Evolutionary conservation across 2,888 invertebrate species (phyloP).

Genomic region (Diarsia mendica): DNA sequence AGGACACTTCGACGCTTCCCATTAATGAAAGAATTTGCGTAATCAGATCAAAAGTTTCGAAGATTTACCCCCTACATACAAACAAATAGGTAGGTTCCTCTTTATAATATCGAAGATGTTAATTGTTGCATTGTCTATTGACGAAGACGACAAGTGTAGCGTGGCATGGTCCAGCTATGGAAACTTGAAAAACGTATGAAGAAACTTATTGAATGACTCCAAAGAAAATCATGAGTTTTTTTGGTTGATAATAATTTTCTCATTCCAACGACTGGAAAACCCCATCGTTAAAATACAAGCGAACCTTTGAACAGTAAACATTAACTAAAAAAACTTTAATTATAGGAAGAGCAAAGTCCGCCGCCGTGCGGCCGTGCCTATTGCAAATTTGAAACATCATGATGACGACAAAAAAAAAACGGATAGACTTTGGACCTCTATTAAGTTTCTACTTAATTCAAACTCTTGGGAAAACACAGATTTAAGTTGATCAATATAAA

Average conservation of each 20-base stretch:
- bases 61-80: too few species aligned
- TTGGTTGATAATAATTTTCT: neutral
- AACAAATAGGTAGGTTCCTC: too few species aligned
- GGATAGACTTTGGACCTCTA: neutral
- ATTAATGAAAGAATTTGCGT: too few species aligned
- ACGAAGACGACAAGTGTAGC: neutral
- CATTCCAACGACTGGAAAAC: neutral
- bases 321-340: neutral
- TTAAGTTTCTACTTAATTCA: neutral
- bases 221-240: neutral
- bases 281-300: conserved; percentile 3
- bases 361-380: too few species aligned
- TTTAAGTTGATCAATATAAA: neutral
- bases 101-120: neutral
- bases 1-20: too few species aligned
- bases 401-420: neutral
- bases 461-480: neutral
- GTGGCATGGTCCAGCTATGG: neutral
- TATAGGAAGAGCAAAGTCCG: neutral
- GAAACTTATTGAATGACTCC: neutral
- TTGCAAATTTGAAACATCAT: neutral
- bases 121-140: neutral
- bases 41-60: too few species aligned
- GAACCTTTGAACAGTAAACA: neutral
- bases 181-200: neutral